These are phyloP conservation scores for Luperina testacea DNA, from an alignment of 2,888 invertebrate species.

Conservation along the genomic window DNA sequence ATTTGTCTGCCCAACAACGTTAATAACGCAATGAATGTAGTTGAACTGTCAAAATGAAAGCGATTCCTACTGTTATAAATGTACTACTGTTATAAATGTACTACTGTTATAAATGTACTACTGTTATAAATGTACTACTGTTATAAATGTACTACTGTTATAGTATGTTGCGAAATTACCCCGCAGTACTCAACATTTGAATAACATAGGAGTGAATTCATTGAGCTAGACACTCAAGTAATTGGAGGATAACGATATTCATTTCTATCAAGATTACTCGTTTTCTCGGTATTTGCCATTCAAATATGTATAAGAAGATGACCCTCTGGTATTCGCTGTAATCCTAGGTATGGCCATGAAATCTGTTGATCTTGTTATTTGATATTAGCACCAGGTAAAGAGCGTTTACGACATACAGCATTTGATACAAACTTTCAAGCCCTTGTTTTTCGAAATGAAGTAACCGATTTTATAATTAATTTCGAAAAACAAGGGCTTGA, in stretches of 20 bases:
- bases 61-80: background rate
- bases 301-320: slow-evolving; percentile 71
- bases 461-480: too few species aligned
- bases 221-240: slow-evolving; percentile 16
- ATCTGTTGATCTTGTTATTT: background rate
- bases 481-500: too few species aligned
- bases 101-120: too few species aligned
- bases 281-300: slow-evolving; percentile 70
- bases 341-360: slow-evolving; percentile 64
- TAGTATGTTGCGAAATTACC: background rate
- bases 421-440: too few species aligned
- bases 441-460: too few species aligned
- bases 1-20: too few species aligned
- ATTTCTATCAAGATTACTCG: slow-evolving; percentile 55
- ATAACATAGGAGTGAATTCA: slow-evolving; percentile 7
- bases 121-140: too few species aligned
- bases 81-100: too few species aligned
- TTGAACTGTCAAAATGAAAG: background rate
- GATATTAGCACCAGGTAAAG: background rate
- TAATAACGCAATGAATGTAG: background rate
- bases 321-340: slow-evolving; percentile 69
- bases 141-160: too few species aligned
- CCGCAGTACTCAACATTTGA: slow-evolving; percentile 13
- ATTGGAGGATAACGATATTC: slow-evolving; percentile 43
- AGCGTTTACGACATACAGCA: too few species aligned